Evolutionary conservation across 1,140 invertebrate genomes (phyloP).

Genomic region (Drosophila bipectinata): DNA sequence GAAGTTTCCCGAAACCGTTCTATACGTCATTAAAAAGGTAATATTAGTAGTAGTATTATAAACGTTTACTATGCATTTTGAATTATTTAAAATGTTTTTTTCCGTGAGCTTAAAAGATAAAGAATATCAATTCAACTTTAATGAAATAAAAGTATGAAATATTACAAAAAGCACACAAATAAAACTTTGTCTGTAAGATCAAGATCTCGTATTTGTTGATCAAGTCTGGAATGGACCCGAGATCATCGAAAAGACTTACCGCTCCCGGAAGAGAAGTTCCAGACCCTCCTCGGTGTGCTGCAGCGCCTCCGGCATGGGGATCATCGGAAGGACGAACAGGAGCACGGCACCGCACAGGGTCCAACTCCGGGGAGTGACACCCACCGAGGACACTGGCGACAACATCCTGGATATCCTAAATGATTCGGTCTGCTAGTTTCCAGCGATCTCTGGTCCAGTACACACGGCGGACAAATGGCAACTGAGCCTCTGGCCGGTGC

Average conservation of each 20-base stretch:
- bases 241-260: conserved; percentile 56
- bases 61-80: too few species aligned
- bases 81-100: too few species aligned
- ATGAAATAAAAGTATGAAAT: too few species aligned
- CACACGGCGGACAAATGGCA: conserved; percentile 42
- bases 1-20: too few species aligned
- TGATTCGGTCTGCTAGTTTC: not conserved
- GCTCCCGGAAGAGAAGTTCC: conserved; percentile 83
- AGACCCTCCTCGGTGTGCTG: conserved; percentile 83
- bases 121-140: too few species aligned
- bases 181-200: not conserved
- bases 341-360: conserved; percentile 57
- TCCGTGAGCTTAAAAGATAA: too few species aligned
- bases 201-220: not conserved
- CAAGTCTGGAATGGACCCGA: not conserved
- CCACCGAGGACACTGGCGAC: conserved; percentile 11
- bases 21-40: too few species aligned
- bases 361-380: conserved; percentile 42
- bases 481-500: conserved; percentile 54
- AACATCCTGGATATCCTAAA: conserved; percentile 4
- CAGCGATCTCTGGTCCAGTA: conserved; percentile 10
- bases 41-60: too few species aligned
- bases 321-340: conserved; percentile 61
- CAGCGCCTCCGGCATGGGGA: conserved; percentile 57
- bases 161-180: too few species aligned